A percentile compares a stretch with the other conserved stretches of the same genome.
Evolutionary conservation across 2,113 vertebrate genomes (phyloP).

Genomic region (Muntiacus reevesi): DNA sequence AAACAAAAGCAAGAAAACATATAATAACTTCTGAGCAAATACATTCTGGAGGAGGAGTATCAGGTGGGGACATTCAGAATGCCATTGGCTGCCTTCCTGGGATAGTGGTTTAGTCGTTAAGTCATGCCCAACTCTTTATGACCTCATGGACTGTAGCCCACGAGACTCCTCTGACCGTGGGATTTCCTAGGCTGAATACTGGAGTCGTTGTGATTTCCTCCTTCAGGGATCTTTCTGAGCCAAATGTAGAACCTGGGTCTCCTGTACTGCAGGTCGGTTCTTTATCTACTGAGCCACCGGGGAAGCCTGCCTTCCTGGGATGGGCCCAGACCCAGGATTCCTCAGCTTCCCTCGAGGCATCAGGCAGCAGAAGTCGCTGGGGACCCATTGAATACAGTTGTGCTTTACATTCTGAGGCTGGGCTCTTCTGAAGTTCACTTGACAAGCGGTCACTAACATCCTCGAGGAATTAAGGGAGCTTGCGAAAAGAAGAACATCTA

Average conservation of each 20-base stretch:
- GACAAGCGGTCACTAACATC: neutral
- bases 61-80: fast-evolving
- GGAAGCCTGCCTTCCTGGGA: neutral
- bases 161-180: neutral
- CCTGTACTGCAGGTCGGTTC: neutral
- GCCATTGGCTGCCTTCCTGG: neutral
- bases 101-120: neutral
- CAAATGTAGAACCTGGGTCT: neutral
- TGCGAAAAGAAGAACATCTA: neutral
- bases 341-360: neutral
- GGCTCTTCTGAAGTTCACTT: neutral
- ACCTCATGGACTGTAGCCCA: neutral
- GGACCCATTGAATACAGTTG: too few relatives aligned
- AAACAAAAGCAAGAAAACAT: neutral
- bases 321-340: fast-evolving
- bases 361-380: fast-evolving
- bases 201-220: neutral
- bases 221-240: neutral
- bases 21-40: neutral
- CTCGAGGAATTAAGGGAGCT: neutral
- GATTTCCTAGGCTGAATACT: neutral
- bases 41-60: fast-evolving
- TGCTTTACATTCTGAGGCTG: fast-evolving
- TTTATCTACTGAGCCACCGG: fast-evolving
- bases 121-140: fast-evolving